phyloP scores from a whole-genome alignment of 2,113 vertebrate genomes.

The Serinus canaria region DNA sequence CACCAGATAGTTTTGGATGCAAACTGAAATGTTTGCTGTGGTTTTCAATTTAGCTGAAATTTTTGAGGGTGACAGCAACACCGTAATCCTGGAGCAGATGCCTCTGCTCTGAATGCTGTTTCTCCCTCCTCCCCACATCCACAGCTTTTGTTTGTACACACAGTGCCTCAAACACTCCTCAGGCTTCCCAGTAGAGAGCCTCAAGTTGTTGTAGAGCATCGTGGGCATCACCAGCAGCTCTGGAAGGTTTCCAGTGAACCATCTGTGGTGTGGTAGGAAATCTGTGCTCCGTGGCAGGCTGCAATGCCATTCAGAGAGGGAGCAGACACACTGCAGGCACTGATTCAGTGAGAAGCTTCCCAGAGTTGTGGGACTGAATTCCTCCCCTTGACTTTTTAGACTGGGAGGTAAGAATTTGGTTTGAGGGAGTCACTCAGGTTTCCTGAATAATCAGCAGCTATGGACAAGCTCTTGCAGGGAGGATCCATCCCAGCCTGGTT shows the following conservation, averaged over 20 bases:
- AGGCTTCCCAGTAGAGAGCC: background rate
- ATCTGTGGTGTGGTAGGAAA: constrained; percentile 43
- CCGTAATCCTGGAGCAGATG: background rate
- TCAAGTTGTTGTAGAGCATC: background rate
- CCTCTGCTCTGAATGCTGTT: background rate
- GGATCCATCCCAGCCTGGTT: background rate
- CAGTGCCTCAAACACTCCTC: background rate
- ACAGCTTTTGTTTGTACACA: constrained; percentile 25
- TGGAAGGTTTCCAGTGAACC: constrained; percentile 3
- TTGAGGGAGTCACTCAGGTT: background rate
- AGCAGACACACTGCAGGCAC: background rate
- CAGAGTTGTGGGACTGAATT: background rate
- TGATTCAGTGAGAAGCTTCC: background rate
- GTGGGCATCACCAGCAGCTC: background rate
- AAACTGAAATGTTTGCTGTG: background rate
- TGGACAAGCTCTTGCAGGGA: background rate
- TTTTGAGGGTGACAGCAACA: background rate
- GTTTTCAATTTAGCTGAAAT: background rate
- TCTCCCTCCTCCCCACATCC: background rate
- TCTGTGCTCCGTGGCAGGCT: background rate
- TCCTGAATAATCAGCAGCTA: background rate
- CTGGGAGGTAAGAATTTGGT: background rate
- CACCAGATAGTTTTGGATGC: background rate
- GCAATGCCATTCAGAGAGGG: background rate
- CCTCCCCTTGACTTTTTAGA: constrained; percentile 3